Evolutionary conservation across 2,888 invertebrate species (phyloP).

Genomic region (Drosophila mettleri): DNA sequence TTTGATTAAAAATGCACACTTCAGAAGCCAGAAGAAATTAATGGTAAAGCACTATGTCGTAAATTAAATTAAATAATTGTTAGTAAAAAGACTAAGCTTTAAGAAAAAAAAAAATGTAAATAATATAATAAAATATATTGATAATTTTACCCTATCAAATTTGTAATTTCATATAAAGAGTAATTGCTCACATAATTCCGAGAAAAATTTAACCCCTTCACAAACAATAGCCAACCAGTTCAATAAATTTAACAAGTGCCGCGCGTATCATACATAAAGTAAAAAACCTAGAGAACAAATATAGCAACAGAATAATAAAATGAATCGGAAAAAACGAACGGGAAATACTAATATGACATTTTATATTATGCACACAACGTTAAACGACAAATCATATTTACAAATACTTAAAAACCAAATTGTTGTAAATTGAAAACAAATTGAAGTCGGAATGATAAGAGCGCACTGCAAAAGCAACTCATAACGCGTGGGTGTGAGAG

Average conservation of each 20-base stretch:
- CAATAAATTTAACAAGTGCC: constrained; percentile 34
- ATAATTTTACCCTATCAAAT: background rate
- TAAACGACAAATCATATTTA: constrained; percentile 64
- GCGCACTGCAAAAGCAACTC: too few species aligned
- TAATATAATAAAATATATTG: background rate
- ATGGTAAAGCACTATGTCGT: background rate
- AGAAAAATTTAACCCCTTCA: background rate
- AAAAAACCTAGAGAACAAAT: too few species aligned
- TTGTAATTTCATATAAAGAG: background rate
- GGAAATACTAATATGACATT: constrained; percentile 18
- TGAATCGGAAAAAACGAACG: constrained; percentile 13
- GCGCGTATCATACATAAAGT: constrained; percentile 1
- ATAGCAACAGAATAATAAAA: constrained; percentile 7
- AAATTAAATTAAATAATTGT: background rate
- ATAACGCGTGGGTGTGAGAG: background rate
- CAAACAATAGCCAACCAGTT: constrained; percentile 4
- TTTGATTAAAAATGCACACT: background rate
- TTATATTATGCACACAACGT: constrained; percentile 65
- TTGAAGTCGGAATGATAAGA: constrained; percentile 68
- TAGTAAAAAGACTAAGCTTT: background rate
- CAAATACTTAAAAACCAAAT: constrained; percentile 66
- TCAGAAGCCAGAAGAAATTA: background rate
- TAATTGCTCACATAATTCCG: background rate
- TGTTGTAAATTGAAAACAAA: constrained; percentile 82
- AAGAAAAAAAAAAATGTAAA: background rate